A percentile compares a stretch with the other conserved stretches of the same genome.
Evolutionary conservation across 1,140 invertebrate genomes (phyloP).

Genomic region (Trachymyrmex septentrionalis): DNA sequence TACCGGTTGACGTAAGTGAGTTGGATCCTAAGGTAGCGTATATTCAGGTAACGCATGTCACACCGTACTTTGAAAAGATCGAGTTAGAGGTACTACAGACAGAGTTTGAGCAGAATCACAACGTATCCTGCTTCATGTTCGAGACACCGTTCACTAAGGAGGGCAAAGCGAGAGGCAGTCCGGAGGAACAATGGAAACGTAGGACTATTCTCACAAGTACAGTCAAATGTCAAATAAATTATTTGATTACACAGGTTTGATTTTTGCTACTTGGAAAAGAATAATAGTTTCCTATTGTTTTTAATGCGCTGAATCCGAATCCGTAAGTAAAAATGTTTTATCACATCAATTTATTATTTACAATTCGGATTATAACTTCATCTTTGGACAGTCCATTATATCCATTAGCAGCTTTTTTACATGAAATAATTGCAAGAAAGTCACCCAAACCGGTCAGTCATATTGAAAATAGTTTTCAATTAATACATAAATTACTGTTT

Average conservation of each 20-base stretch:
- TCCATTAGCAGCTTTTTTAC: too few relatives aligned
- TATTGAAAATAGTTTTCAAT: too few relatives aligned
- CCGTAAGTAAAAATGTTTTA: too few relatives aligned
- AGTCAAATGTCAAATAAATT: conserved; percentile 61
- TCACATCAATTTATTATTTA: too few relatives aligned
- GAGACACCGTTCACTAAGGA: conserved; percentile 97
- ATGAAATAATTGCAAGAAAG: too few relatives aligned
- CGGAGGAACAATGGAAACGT: conserved; percentile 95
- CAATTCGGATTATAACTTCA: too few relatives aligned
- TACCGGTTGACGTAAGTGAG: conserved; percentile 91
- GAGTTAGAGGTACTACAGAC: conserved; percentile 90
- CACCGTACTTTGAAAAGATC: conserved; percentile 92
- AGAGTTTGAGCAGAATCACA: conserved; percentile 95
- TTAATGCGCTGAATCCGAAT: too few relatives aligned
- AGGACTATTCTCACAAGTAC: conserved; percentile 94
- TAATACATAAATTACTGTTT: too few relatives aligned
- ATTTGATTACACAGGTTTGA: neutral
- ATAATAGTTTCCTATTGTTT: too few relatives aligned
- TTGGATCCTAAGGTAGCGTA: conserved; percentile 95
- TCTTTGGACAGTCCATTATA: too few relatives aligned
- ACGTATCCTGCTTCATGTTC: conserved; percentile 95
- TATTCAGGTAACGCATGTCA: conserved; percentile 96
- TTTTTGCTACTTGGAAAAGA: too few relatives aligned
- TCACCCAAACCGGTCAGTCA: too few relatives aligned
- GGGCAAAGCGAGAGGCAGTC: conserved; percentile 92